A percentile compares a stretch with the other conserved stretches of the same genome.
Evolutionary conservation across 2,888 invertebrate genomes (phyloP).

Genomic region (Hypomecis punctinalis): DNA sequence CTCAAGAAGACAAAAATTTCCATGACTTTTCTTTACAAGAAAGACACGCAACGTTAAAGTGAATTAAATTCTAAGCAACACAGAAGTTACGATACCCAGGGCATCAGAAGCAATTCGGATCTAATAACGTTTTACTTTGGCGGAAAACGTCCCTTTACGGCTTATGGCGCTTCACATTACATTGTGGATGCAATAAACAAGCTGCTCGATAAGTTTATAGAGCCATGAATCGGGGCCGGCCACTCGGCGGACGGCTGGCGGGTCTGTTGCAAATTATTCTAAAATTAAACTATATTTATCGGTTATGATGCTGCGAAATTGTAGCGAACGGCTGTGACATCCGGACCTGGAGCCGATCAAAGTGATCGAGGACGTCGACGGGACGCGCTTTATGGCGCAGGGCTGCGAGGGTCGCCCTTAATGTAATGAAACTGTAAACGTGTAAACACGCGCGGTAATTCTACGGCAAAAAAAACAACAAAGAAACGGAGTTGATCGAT

Average conservation of each 20-base stretch:
- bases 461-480: background rate
- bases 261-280: constrained; percentile 71
- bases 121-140: constrained; percentile 50
- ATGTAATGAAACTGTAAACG: constrained; percentile 25
- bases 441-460: constrained; percentile 10
- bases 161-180: constrained; percentile 51
- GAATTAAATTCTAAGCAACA: constrained; percentile 17
- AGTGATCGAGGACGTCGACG: constrained; percentile 71
- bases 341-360: constrained; percentile 68
- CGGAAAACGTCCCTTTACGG: constrained; percentile 46
- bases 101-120: constrained; percentile 38
- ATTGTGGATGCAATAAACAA: constrained; percentile 62
- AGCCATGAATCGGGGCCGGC: constrained; percentile 58
- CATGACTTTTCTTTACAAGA: background rate
- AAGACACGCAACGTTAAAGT: background rate
- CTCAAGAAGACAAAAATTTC: background rate
- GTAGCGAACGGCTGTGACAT: constrained; percentile 72
- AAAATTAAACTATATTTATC: constrained; percentile 75
- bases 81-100: constrained; percentile 38
- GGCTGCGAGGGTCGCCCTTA: constrained; percentile 26
- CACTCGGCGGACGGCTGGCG: constrained; percentile 43
- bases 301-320: constrained; percentile 60
- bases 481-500: background rate
- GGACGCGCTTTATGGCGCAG: constrained; percentile 62
- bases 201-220: constrained; percentile 61